These are phyloP conservation scores for Tragelaphus imberbis DNA, from an alignment of 2,113 vertebrate species.

Conservation along the genomic window DNA sequence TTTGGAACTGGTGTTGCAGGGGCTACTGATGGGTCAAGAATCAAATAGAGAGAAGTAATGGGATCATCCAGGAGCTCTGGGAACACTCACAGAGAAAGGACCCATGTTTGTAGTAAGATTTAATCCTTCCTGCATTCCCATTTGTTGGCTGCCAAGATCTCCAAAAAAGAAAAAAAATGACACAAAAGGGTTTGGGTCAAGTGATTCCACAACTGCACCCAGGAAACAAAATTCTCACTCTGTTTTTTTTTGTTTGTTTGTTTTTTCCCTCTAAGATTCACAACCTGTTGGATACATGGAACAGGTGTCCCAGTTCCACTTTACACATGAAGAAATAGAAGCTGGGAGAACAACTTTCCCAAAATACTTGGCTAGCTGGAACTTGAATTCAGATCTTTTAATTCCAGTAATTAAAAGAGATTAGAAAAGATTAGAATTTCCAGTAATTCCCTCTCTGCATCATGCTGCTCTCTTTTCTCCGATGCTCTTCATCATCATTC, in stretches of 20 bases:
- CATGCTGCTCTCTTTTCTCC: not conserved
- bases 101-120: not conserved
- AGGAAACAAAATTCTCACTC: not conserved
- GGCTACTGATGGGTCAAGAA: not conserved
- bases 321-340: not conserved
- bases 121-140: not conserved
- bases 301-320: not conserved
- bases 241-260: not conserved
- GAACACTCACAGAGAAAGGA: not conserved
- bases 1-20: not conserved
- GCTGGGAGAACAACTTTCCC: not conserved
- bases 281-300: conserved; percentile 3
- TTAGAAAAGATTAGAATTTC: not conserved
- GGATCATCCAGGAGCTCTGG: not conserved
- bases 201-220: not conserved
- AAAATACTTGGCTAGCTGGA: not conserved
- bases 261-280: not conserved
- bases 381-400: conserved; percentile 38
- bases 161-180: not conserved
- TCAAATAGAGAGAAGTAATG: not conserved
- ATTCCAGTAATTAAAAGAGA: not conserved
- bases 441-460: not conserved
- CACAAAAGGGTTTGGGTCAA: not conserved
- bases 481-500: not conserved
- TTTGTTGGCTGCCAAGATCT: not conserved